These are phyloP conservation scores for Podotricha telesiphe DNA, from an alignment of 2,888 invertebrate species.

Conservation along the genomic window DNA sequence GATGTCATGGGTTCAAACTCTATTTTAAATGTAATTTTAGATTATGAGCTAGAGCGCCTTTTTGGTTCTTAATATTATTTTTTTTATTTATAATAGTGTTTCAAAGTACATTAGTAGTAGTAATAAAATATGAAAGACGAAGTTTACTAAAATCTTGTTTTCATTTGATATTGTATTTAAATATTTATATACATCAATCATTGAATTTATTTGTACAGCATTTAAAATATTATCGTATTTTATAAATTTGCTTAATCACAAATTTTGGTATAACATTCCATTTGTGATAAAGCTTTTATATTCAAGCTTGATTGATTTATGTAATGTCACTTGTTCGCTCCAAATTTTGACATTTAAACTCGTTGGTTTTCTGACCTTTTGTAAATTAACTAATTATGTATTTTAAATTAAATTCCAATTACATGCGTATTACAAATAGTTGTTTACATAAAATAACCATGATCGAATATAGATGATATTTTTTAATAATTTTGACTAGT, in stretches of 20 bases:
- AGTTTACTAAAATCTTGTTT: too few relatives aligned
- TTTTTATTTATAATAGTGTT: too few relatives aligned
- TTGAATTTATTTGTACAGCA: not conserved
- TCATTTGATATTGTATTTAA: too few relatives aligned
- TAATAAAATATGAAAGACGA: too few relatives aligned
- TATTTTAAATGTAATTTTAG: too few relatives aligned
- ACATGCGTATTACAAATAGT: not conserved
- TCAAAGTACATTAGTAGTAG: too few relatives aligned
- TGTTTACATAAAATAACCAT: not conserved
- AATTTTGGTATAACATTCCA: not conserved
- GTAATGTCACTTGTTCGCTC: conserved; percentile 11
- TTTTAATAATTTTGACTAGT: too few relatives aligned
- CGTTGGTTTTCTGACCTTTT: conserved; percentile 17
- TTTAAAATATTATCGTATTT: not conserved
- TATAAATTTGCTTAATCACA: not conserved
- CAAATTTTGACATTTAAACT: conserved; percentile 23
- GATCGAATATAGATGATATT: not conserved
- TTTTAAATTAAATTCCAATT: not conserved
- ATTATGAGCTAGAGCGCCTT: too few relatives aligned
- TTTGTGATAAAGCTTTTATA: conserved; percentile 3
- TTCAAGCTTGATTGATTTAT: conserved; percentile 3
- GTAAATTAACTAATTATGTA: not conserved
- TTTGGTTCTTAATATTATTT: too few relatives aligned
- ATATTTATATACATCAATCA: too few relatives aligned
- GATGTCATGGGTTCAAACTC: too few relatives aligned